A percentile compares a stretch with the other conserved stretches of the same genome.
Evolutionary conservation across 2,113 vertebrate species (phyloP).

Genomic region (Scomber colias): DNA sequence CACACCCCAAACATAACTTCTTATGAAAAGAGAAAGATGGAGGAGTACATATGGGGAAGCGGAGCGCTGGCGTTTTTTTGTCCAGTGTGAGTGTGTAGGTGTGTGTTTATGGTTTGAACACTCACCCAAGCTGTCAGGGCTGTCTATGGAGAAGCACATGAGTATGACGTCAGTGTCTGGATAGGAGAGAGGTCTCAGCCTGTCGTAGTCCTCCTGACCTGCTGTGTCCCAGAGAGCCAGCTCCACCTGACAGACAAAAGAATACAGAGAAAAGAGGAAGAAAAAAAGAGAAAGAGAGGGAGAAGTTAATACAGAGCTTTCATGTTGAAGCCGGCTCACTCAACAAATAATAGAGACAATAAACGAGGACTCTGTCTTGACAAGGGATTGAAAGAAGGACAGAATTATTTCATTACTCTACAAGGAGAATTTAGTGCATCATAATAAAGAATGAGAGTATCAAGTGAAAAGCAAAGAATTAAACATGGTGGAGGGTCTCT

Average conservation of each 20-base stretch:
- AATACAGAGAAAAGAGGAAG: background rate
- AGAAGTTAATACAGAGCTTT: conserved; percentile 18
- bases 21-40: conserved; percentile 14
- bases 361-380: background rate
- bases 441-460: background rate
- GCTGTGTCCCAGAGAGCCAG: conserved; percentile 88
- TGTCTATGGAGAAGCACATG: conserved; percentile 90
- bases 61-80: background rate
- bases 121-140: conserved; percentile 94
- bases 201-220: conserved; percentile 88
- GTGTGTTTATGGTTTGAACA: background rate
- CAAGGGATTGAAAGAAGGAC: background rate
- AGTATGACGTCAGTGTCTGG: conserved; percentile 89
- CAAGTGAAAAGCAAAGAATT: background rate
- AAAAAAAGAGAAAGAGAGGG: background rate
- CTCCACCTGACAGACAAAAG: conserved; percentile 79
- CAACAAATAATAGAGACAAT: background rate
- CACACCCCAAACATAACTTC: conserved; percentile 11
- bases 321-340: background rate
- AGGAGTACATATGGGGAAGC: background rate
- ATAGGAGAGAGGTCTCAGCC: conserved; percentile 87
- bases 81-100: background rate
- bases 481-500: background rate
- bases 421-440: background rate
- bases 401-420: too few species aligned